A percentile compares a stretch with the other conserved stretches of the same genome.
Conservation (phyloP, 1,140 invertebrate genomes). For the Drosophila nannoptera region DNA sequence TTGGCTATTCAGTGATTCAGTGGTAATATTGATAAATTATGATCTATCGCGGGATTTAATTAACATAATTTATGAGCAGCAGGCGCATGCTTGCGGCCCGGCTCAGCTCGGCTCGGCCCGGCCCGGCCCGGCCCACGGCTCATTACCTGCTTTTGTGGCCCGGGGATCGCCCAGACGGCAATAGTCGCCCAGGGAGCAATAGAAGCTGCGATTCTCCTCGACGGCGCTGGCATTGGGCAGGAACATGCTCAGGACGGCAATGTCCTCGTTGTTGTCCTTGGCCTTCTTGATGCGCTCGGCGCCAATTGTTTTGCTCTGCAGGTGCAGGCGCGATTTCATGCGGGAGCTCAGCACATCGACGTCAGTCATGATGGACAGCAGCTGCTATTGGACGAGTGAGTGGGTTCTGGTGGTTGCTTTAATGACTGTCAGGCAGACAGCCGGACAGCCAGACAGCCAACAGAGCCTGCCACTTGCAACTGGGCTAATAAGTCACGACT, state of each 20-base stretch:
- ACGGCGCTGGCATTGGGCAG: slow-evolving; percentile 84
- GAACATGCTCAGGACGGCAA: slow-evolving; percentile 91
- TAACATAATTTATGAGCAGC: slow-evolving; percentile 48
- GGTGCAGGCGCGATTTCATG: slow-evolving; percentile 85
- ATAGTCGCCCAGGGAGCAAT: slow-evolving; percentile 85
- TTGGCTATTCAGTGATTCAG: slow-evolving; percentile 25
- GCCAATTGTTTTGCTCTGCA: slow-evolving; percentile 87
- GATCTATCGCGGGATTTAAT: slow-evolving; percentile 60
- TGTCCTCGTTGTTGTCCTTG: slow-evolving; percentile 89
- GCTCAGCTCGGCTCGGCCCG: not conserved
- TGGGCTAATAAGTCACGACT: slow-evolving; percentile 58
- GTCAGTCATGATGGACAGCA: slow-evolving; percentile 81
- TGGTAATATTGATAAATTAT: slow-evolving; percentile 76
- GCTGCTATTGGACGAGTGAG: slow-evolving; percentile 4
- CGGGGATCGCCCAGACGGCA: slow-evolving; percentile 88
- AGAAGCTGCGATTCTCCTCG: slow-evolving; percentile 86
- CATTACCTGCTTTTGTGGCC: slow-evolving; percentile 87
- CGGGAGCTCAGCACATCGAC: slow-evolving; percentile 87
- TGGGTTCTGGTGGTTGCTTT: not conserved
- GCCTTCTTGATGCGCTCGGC: slow-evolving; percentile 87
- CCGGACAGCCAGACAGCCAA: slow-evolving; percentile 1
- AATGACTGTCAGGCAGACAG: not conserved
- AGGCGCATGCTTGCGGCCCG: slow-evolving; percentile 79
- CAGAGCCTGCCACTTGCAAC: slow-evolving; percentile 33
- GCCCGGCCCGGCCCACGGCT: not conserved